These are phyloP conservation scores for Parthenolecanium corni DNA, from an alignment of 2,888 invertebrate genomes.

Conservation along the genomic window DNA sequence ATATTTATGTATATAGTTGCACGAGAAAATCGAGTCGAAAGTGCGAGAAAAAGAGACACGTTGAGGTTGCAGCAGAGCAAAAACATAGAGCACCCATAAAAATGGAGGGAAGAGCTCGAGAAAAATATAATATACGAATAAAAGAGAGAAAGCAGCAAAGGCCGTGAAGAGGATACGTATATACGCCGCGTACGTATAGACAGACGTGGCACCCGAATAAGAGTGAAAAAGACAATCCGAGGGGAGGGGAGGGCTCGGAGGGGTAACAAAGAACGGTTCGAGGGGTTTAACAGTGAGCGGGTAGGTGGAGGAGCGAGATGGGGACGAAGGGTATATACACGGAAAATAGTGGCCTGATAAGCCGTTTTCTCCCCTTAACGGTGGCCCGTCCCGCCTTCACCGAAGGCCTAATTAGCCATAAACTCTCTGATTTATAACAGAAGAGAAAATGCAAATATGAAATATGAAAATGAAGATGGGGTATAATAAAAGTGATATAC, in stretches of 20 bases:
- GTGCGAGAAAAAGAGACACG: neutral
- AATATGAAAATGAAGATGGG: slow-evolving; percentile 53
- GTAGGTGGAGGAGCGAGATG: no score
- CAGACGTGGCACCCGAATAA: no score
- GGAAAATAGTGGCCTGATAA: slow-evolving; percentile 29
- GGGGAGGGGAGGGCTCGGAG: no score
- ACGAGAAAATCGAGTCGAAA: neutral
- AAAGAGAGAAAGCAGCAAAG: no score
- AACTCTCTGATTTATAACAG: slow-evolving; percentile 53
- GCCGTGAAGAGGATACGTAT: no score
- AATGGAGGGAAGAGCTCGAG: no score
- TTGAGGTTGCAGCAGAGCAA: slow-evolving; percentile 15
- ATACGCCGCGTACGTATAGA: no score
- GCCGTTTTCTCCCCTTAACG: slow-evolving; percentile 30
- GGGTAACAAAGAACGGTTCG: no score
- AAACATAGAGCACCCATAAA: slow-evolving; percentile 25
- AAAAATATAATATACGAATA: no score
- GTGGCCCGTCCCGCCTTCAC: slow-evolving; percentile 32
- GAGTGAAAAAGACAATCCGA: no score
- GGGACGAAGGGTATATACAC: slow-evolving; percentile 13
- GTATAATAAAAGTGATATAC: slow-evolving; percentile 70
- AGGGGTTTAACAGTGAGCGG: no score
- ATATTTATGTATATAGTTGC: no score
- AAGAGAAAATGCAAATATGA: slow-evolving; percentile 42
- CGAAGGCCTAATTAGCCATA: slow-evolving; percentile 51